Evolutionary conservation across 2,113 vertebrate species (phyloP), one percentile per base, ranked within the genome.

Genomic region (Varanus komodoensis): DNA sequence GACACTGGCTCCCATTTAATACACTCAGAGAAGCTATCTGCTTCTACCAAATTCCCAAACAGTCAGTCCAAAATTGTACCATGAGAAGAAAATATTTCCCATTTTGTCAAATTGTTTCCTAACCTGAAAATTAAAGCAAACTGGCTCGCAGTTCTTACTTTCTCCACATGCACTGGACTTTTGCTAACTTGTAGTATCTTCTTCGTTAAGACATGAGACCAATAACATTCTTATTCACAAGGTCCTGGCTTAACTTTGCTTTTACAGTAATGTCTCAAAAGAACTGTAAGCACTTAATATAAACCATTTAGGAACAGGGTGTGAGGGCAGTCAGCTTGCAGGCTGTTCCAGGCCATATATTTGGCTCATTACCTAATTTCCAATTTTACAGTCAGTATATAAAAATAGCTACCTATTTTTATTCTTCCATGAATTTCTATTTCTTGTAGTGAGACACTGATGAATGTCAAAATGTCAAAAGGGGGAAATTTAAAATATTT

Each of bases 51-150:
- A 68, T 73, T 85, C 90, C 73, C 89, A 89, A 88, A 92, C 91
- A 89, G 91, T 82, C 90, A 92, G 91, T 94, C 94, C 93, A 91
- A 86, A 86, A 95, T 92, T 95, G 92, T 92, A 94, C 90, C 69
- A 0, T 92, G 92, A 94, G 93, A 91, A 95, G 94, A 93, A 95
- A 95, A 94, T 88, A 94, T 90, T 94, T 92, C 93, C 38, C 93
- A 92, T 88, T 88, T 92, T 91, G 91, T 11, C 0, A 67, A 90
- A 87, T 91, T 93, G 85, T 95, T 93, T 89, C 92, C 92, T 94
- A 93, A 96, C 95, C 92, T 92, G 95, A 34, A 21, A 90, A 86
- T 93, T 90, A 95, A 94, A 92, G 90, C 89, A 92, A 94, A 92
- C 94, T 92, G 82, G 34, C 84, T 95, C 88, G 79, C 89, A 83